Percentiles rank a stretch among this genome's conserved stretches.
phyloP scores from a whole-genome alignment of 2,113 vertebrate genomes.

The Synodontis membranacea region DNA sequence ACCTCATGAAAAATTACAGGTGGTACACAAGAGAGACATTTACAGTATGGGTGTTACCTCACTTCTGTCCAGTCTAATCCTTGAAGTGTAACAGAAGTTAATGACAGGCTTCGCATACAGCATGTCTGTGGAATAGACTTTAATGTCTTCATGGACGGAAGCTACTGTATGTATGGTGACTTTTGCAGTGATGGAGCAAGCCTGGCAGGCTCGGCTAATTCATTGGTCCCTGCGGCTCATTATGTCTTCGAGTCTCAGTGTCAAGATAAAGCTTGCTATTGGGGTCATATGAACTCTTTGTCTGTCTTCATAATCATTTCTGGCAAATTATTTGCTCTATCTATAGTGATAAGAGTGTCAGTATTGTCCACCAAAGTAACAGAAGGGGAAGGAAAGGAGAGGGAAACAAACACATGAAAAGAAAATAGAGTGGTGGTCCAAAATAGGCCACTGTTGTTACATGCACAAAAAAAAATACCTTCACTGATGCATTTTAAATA shows the following conservation, averaged over 20 bases:
- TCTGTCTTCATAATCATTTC: constrained; percentile 11
- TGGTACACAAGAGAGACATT: neutral
- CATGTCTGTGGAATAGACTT: neutral
- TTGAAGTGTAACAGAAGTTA: neutral
- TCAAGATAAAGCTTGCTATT: neutral
- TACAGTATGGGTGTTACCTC: neutral
- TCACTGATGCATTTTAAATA: neutral
- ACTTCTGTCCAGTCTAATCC: neutral
- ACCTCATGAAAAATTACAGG: neutral
- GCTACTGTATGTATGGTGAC: neutral
- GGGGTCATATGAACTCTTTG: neutral
- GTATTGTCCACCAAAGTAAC: neutral
- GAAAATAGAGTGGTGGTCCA: neutral
- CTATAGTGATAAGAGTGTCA: neutral
- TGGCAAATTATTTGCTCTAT: neutral
- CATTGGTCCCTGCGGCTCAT: neutral
- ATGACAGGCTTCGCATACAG: neutral
- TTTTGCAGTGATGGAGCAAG: neutral
- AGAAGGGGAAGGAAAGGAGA: neutral
- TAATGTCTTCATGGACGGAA: neutral
- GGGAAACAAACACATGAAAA: neutral
- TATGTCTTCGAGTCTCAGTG: neutral
- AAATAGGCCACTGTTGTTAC: neutral
- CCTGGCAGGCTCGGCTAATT: neutral
- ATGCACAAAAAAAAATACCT: neutral